Base-by-base conservation (phyloP, 2,797 vertebrate species). In the Dallia pectoralis region DNA sequence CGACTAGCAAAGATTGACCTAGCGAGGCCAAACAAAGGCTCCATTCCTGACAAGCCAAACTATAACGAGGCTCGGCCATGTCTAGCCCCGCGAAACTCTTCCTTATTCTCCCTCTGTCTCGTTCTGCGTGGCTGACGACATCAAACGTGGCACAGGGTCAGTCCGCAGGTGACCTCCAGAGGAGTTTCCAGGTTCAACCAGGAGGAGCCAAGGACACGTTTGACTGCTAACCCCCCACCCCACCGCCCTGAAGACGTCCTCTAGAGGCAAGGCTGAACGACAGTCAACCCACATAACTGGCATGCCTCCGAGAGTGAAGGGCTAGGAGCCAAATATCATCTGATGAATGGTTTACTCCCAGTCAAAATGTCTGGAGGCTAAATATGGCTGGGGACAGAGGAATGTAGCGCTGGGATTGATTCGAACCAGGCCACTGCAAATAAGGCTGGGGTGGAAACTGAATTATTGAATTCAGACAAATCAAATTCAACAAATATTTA, bases 361-460 rank as follows among this genome's bases (percentile, higher is more conserved):
- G 29, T 86, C 84, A 85, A 87, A 74, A 64, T 29, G 81, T 81
- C 80, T 81, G 64, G 76, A 80, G 86, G 84, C 86, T 77, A 72
- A 44, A 14, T 44, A 71, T 78, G 81, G 63, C 76, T 83, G 69
- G 66, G 78, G 78, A 76, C 51, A 63, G 6, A 65, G 49, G 61
- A 51, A 30, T 44, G 51, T 33, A 14, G 2, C 0, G 40, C 40
- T 44, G 40, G 40, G 40, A 44, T 44, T 44, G 9, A 44, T 44
- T 44, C 14, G 11, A 44, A 56, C 16, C 18, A 56, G n/a, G n/a
- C 6, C 15, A 56, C 6, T 56, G n/a, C 19, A 56, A 56, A 1
- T 56, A 44, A 44, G 40, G 40, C 40, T 44, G 40, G 40, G 11
- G 40, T 44, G 12, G 9, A 44, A 11, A 14, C 1, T 6, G 33